Evolutionary conservation across 1,140 invertebrate genomes (phyloP).

Genomic region (Uloborus diversus): DNA sequence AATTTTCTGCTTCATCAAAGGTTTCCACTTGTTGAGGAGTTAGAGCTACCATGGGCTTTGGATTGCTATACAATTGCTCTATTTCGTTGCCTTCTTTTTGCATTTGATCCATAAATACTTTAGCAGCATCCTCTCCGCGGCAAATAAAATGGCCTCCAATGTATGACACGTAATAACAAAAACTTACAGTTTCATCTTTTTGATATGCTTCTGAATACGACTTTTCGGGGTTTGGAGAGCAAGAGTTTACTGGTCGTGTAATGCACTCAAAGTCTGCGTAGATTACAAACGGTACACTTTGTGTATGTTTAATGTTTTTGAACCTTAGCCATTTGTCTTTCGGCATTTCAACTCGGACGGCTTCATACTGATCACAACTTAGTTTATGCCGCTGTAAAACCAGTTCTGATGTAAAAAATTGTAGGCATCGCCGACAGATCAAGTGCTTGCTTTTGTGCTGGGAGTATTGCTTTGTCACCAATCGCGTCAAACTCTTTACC

Average conservation of each 20-base stretch:
- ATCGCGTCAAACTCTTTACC: neutral
- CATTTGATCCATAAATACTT: neutral
- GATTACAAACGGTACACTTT: neutral
- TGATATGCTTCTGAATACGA: neutral
- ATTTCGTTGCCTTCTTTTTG: neutral
- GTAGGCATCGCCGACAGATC: neutral
- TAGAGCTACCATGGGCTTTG: neutral
- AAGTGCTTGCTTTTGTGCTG: neutral
- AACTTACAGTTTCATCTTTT: neutral
- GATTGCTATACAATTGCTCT: neutral
- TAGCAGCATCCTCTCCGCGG: neutral
- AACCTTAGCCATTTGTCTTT: neutral
- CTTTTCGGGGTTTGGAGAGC: neutral
- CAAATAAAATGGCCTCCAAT: neutral
- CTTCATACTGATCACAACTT: neutral
- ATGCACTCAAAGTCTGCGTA: neutral
- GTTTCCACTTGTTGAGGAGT: neutral
- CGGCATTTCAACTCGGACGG: neutral
- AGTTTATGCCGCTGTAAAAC: neutral
- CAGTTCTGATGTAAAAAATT: neutral
- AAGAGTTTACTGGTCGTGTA: neutral
- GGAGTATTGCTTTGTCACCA: neutral
- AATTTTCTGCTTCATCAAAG: neutral
- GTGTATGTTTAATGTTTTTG: neutral
- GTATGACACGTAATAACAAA: neutral